Evolutionary conservation across 2,888 invertebrate genomes (phyloP), one percentile per base, ranked within the genome.

Genomic region (Laspeyria flexula): DNA sequence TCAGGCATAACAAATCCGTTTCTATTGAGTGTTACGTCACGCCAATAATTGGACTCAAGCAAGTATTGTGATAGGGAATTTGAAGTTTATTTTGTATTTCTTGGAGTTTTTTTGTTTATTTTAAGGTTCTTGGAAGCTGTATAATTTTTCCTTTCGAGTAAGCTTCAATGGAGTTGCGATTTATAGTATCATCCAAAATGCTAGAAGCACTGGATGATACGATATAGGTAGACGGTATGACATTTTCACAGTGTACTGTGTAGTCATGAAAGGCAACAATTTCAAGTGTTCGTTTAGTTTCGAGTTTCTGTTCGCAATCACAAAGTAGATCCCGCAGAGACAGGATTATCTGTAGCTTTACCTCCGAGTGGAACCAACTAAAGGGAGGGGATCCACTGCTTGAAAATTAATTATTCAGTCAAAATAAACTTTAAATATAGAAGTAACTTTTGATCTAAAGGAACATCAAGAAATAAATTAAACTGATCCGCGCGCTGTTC

Each of bases 261-360:
- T n/a, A n/a, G n/a, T n/a, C n/a, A n/a, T n/a, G n/a, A 67, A 64
- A 69, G 65, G 62, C 55, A 50, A 64, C 73, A 64, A 65, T 59
- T 60, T 58, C 47, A 46, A 65, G 65, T 64, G 62, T 71, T 64
- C 69, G 60, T 73, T 67, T 69, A 65, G 77, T 77, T 75, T 70
- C 45, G 37, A 54, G 54, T 57, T 55, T 60, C 71, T 55, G 79
- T 76, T 81, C 67, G 78, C 82, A 82, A 82, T 84, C 80, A 77
- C 79, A 79, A 79, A 82, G 75, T 71, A 75, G 71, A 76, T 81
- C 72, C 73, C 77, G 48, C 72, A 53, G 71, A 76, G 77, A 75
- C 66, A 59, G 83, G 85, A 86, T 85, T 85, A 86, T 81, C 85
- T 83, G 66, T 68, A 63, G 76, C 75, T 79, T 78, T 74, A 78